phyloP scores from a whole-genome alignment of 30 jellyfish, hydroid and myxozoan genomes.

The Hydractinia symbiolongicarpus region DNA sequence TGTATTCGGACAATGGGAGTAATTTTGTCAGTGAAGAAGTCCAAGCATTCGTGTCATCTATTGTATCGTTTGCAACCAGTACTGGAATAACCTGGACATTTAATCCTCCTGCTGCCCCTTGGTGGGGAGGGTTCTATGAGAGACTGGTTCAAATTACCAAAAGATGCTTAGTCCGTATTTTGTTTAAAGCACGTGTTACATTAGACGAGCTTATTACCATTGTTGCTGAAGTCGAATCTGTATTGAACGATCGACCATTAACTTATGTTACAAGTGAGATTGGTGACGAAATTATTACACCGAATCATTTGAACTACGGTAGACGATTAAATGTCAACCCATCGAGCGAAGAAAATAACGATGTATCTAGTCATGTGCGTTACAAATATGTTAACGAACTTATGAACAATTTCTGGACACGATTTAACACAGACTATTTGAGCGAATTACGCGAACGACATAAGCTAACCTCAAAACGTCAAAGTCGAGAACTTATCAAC shows the following conservation, averaged over 20 bases:
- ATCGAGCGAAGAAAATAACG: no score
- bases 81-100: not conserved
- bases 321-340: no score
- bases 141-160: slow-evolving; percentile 25
- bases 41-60: not conserved
- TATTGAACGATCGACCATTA: slow-evolving; percentile 32
- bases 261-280: slow-evolving; percentile 25
- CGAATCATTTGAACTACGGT: not conserved
- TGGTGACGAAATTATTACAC: slow-evolving; percentile 23
- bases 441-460: not conserved
- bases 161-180: not conserved
- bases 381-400: no score
- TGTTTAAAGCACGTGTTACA: no score
- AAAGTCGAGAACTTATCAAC: no score
- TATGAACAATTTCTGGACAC: no score
- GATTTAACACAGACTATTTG: not conserved
- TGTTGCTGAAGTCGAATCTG: slow-evolving; percentile 23
- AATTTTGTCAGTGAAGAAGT: not conserved
- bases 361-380: no score
- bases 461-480: not conserved
- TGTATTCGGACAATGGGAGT: not conserved
- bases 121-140: slow-evolving; percentile 45
- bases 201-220: slow-evolving; percentile 28
- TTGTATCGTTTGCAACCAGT: not conserved
- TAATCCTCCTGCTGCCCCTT: slow-evolving; percentile 33